Evolutionary conservation across 2,113 vertebrate species (phyloP).

Genomic region (Saguinus imperator): DNA sequence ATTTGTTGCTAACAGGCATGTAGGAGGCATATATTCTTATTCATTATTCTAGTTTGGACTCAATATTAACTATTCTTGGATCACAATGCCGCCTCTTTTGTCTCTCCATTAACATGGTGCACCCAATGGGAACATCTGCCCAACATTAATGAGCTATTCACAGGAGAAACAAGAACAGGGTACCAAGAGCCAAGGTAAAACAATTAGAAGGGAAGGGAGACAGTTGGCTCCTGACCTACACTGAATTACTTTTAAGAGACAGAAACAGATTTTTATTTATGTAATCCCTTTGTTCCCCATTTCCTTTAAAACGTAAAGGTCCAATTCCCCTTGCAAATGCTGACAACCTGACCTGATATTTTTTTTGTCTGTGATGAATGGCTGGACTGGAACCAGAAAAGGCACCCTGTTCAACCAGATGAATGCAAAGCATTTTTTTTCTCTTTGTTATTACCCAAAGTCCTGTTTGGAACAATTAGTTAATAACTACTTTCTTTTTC

Average conservation of each 20-base stretch:
- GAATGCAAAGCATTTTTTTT: background rate
- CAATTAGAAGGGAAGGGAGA: constrained; percentile 49
- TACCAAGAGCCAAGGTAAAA: constrained; percentile 66
- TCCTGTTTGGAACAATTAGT: background rate
- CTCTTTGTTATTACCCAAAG: background rate
- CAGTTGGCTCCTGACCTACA: constrained; percentile 63
- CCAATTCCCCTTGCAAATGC: constrained; percentile 56
- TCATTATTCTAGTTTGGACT: constrained; percentile 44
- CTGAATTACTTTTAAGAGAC: constrained; percentile 67
- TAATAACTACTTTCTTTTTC: background rate
- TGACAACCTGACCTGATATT: background rate
- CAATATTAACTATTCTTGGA: constrained; percentile 39
- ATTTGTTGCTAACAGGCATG: background rate
- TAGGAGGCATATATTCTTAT: background rate
- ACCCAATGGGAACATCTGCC: constrained; percentile 45
- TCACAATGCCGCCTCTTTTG: background rate
- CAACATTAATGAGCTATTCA: constrained; percentile 58
- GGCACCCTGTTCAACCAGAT: background rate
- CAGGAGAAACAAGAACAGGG: constrained; percentile 42
- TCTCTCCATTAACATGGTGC: constrained; percentile 18
- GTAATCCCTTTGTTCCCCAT: constrained; percentile 70
- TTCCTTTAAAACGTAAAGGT: constrained; percentile 73
- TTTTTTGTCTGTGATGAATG: background rate
- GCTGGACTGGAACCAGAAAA: background rate
- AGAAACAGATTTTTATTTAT: constrained; percentile 76